Conservation (phyloP, 2,113 vertebrate species). For the Cheilinus undulatus region DNA sequence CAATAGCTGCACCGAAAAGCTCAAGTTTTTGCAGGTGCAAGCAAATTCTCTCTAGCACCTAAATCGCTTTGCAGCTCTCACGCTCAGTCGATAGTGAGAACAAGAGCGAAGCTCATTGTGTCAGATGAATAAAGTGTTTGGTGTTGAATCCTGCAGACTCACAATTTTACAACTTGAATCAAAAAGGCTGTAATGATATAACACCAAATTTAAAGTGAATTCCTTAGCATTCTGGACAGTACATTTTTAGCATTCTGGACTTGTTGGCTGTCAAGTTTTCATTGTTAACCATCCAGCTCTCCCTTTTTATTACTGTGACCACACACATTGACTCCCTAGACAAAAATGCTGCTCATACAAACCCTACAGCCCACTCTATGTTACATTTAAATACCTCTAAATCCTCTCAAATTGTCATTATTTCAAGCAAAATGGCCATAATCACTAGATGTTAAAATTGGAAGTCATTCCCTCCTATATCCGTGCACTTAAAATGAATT, state of each 20-base stretch:
- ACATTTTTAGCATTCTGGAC: slow-evolving; percentile 30
- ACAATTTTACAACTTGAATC: slow-evolving; percentile 1
- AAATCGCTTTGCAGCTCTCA: slow-evolving; percentile 49
- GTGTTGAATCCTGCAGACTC: neutral
- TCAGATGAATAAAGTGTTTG: slow-evolving; percentile 17
- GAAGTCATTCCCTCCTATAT: neutral
- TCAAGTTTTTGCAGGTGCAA: slow-evolving; percentile 77
- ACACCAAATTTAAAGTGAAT: slow-evolving; percentile 6
- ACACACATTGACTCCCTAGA: slow-evolving; percentile 49
- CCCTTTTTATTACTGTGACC: slow-evolving; percentile 52
- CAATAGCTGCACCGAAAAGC: slow-evolving; percentile 62
- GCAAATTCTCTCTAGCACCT: slow-evolving; percentile 59
- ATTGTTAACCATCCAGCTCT: slow-evolving; percentile 33
- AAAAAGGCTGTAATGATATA: slow-evolving; percentile 5
- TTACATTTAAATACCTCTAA: slow-evolving; percentile 24
- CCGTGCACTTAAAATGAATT: neutral
- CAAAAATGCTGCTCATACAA: slow-evolving; percentile 20
- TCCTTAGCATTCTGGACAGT: slow-evolving; percentile 1
- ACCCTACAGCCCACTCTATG: slow-evolving; percentile 22
- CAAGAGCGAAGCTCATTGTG: slow-evolving; percentile 32
- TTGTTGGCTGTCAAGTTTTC: slow-evolving; percentile 23
- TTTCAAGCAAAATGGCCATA: slow-evolving; percentile 14
- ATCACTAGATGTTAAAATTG: neutral
- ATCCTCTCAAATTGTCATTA: slow-evolving; percentile 27
- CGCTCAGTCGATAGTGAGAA: slow-evolving; percentile 44